Evolutionary conservation across 2,113 vertebrate species (phyloP).

Genomic region (Rhinoderma darwinii): DNA sequence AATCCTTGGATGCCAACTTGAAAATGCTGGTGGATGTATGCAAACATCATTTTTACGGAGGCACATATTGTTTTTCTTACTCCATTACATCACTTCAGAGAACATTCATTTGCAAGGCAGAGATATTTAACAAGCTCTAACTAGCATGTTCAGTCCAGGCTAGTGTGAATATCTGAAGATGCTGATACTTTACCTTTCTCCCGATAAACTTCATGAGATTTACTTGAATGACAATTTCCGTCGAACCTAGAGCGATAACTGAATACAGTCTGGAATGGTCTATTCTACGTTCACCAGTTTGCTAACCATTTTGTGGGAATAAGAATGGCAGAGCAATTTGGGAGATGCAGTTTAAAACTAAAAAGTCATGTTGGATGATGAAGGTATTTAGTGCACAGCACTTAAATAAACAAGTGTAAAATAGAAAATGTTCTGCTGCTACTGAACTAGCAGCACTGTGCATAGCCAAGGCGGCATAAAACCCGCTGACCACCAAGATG

Average conservation of each 20-base stretch:
- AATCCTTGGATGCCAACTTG: background rate
- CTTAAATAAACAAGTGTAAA: conserved; percentile 58
- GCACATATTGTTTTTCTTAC: background rate
- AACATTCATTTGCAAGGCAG: background rate
- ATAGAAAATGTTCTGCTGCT: conserved; percentile 33
- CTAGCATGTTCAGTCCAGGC: background rate
- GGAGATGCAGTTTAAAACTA: conserved; percentile 53
- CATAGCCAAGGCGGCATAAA: background rate
- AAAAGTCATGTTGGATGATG: conserved; percentile 28
- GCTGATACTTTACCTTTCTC: background rate
- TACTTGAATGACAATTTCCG: background rate
- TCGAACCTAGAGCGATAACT: background rate
- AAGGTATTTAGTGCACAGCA: conserved; percentile 62
- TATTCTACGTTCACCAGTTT: background rate
- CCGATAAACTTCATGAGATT: background rate
- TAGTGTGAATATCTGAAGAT: background rate
- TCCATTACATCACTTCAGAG: background rate
- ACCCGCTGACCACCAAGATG: conserved; percentile 7
- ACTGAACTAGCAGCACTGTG: background rate
- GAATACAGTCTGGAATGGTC: background rate
- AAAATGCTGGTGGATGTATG: background rate
- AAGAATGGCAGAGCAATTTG: background rate
- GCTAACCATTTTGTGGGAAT: background rate
- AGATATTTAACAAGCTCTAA: background rate
- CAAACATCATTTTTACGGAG: background rate